Base-by-base conservation (phyloP, 2,888 invertebrate genomes). In the Ctenicera cuprea region DNA sequence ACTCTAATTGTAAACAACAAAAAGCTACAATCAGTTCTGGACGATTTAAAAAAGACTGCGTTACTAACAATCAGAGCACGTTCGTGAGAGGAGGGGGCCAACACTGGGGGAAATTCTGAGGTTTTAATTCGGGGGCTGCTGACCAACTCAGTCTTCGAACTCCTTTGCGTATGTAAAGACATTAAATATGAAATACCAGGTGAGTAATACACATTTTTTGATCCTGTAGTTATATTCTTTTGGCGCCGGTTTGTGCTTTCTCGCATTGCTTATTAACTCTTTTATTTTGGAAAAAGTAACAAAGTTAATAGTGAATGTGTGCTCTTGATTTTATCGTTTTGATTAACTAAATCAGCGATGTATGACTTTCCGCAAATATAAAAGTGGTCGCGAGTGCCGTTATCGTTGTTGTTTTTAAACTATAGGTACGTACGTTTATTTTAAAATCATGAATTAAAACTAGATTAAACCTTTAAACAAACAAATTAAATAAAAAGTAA, bases 181-280 rank as follows among this genome's bases (percentile, higher is more conserved):
- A 50, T 63, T 33, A 63, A 52, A 16, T n/a, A 70, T 70, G 70
- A 70, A 70, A 26, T 70, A 70, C 33, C 48, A 48, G 70, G 70
- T 70, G 70, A 70, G 70, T 70, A 30, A 65, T 48, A 50, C 7
- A 65, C 37, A 50, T 18, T 14, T 57, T 57, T 57, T 8, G 16
- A 38, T 20, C 48, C 48, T 52, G 18, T 48, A 48, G 20, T 16
- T 57, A 12, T 37, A 16, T 38, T 33, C 7, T n/a, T 18, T 37
- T 38, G n/a, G 16, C 37, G 57, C 3, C 18, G 16, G 3, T 14
- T 57, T 26, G 26, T 26, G 37, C 57, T 57, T 57, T 57, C 57
- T 57, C 33, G 57, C 33, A 14, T 38, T 37, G n/a, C 37, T 26
- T 52, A 52, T 26, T 18, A 12, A 22, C n/a, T 26, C 48, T 9